A percentile compares a stretch with the other conserved stretches of the same genome.
Evolutionary conservation across 2,797 vertebrate genomes (phyloP).

Genomic region (Sparus aurata): DNA sequence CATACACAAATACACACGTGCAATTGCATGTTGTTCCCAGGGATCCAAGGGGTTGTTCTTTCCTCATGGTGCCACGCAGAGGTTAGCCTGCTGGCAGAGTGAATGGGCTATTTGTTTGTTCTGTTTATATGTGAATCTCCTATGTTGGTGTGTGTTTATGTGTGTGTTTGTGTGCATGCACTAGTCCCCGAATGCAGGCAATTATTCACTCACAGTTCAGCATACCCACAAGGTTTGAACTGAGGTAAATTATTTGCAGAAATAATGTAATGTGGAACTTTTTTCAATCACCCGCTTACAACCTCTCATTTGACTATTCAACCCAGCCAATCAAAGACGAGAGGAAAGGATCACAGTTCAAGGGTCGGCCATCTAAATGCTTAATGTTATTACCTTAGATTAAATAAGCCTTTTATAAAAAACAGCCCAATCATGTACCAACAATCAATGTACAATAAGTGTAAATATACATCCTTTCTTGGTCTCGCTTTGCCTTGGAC

Average conservation of each 20-base stretch:
- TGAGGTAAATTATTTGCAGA: constrained; percentile 11
- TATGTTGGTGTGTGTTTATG: constrained; percentile 2
- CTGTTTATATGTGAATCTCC: constrained; percentile 33
- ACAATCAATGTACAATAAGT: constrained; percentile 27
- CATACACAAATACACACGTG: neutral
- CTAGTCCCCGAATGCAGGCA: constrained; percentile 19
- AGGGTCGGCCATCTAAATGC: constrained; percentile 11
- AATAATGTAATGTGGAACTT: constrained; percentile 22
- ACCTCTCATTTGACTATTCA: neutral
- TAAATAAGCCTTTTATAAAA: neutral
- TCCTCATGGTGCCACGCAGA: constrained; percentile 33
- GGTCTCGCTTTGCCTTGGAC: constrained; percentile 13
- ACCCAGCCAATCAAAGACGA: constrained; percentile 11
- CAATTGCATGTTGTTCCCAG: neutral
- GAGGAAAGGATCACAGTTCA: constrained; percentile 25
- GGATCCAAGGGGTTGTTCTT: constrained; percentile 16
- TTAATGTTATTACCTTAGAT: constrained; percentile 5
- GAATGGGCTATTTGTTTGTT: constrained; percentile 57
- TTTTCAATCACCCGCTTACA: neutral
- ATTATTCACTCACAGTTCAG: constrained; percentile 37
- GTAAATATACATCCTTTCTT: constrained; percentile 37
- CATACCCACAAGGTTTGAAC: constrained; percentile 1
- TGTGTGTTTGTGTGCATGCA: neutral
- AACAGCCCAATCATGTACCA: constrained; percentile 40
- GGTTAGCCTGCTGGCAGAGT: constrained; percentile 31